Conservation (phyloP, 53 echinoderm and acorn worm species). For the Zoroaster sp. region DNA sequence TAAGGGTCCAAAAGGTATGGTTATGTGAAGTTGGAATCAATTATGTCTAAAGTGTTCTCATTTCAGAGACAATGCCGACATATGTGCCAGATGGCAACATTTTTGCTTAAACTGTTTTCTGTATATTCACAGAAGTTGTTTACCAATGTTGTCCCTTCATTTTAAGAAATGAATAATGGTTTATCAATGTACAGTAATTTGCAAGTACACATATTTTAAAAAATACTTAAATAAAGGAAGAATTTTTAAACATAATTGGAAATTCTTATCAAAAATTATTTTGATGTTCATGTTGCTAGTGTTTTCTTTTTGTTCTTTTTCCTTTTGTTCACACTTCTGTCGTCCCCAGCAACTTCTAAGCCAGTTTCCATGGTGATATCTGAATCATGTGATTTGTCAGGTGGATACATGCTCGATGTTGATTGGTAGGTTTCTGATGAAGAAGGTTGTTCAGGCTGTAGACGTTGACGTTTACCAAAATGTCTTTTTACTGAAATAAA, state of each 20-base stretch:
- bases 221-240: background rate
- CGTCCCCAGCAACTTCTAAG: background rate
- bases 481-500: constrained; percentile 12
- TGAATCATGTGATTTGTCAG: background rate
- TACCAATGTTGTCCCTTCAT: too few relatives aligned
- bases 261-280: background rate
- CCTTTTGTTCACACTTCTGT: background rate
- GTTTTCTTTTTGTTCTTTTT: constrained; percentile 17
- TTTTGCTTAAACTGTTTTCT: too few relatives aligned
- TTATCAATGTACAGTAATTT: background rate
- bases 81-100: too few relatives aligned
- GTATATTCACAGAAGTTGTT: too few relatives aligned
- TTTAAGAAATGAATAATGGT: too few relatives aligned
- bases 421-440: background rate
- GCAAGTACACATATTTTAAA: background rate
- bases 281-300: constrained; percentile 1
- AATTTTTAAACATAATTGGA: background rate
- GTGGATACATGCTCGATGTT: background rate
- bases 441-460: background rate
- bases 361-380: constrained; percentile 49
- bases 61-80: too few relatives aligned
- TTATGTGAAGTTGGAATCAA: too few relatives aligned
- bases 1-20: too few relatives aligned
- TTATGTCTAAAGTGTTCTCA: too few relatives aligned
- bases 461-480: constrained; percentile 28